These are phyloP conservation scores for Apamea epomidion DNA, from an alignment of 2,888 invertebrate species.

Conservation along the genomic window DNA sequence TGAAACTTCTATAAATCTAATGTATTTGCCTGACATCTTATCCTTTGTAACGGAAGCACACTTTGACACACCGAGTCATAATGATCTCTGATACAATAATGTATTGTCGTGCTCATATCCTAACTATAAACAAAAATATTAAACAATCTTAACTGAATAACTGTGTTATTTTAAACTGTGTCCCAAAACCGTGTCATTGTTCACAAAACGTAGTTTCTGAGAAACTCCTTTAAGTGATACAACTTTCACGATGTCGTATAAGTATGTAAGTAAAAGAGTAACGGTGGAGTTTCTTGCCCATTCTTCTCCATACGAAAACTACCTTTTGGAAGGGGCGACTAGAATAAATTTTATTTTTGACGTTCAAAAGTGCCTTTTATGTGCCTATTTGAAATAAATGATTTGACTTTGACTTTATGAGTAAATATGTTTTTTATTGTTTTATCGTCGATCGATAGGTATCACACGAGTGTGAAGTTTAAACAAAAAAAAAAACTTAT, in stretches of 20 bases:
- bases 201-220: not conserved
- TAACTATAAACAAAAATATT: constrained; percentile 2
- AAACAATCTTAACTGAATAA: not conserved
- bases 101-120: not conserved
- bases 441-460: no score
- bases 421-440: no score
- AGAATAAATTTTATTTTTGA: no score
- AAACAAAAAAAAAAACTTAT: no score
- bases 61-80: not conserved
- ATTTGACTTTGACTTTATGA: no score
- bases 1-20: not conserved
- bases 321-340: no score
- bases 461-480: no score
- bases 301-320: no score
- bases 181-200: not conserved
- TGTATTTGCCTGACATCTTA: not conserved
- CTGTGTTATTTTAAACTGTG: constrained; percentile 5
- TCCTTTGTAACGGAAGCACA: not conserved
- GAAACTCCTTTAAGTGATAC: not conserved
- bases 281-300: no score
- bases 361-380: no score
- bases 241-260: not conserved
- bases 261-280: no score
- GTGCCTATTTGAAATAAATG: no score
- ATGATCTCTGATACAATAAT: not conserved